A percentile compares a stretch with the other conserved stretches of the same genome.
These are phyloP conservation scores for Musca domestica DNA, from an alignment of 1,140 invertebrate genomes.

Conservation along the genomic window DNA sequence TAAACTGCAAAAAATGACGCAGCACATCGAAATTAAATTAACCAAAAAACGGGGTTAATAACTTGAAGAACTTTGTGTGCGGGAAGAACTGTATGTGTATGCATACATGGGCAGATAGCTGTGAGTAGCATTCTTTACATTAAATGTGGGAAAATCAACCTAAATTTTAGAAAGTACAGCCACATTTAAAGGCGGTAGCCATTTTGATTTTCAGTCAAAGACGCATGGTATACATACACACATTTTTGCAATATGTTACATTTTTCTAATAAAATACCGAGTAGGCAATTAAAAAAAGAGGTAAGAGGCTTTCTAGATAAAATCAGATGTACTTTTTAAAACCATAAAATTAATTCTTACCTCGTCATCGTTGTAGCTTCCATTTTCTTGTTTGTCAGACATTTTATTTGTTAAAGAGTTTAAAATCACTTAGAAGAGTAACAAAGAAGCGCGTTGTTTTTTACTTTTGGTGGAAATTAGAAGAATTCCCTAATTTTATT, in stretches of 20 bases:
- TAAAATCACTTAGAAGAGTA: too few species aligned
- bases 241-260: neutral
- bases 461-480: neutral
- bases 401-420: conserved; percentile 12
- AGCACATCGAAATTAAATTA: too few species aligned
- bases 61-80: too few species aligned
- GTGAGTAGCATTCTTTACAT: neutral
- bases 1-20: too few species aligned
- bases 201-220: conserved; percentile 17
- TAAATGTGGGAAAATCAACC: neutral
- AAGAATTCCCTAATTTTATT: neutral
- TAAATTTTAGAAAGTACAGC: neutral
- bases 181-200: conserved; percentile 9
- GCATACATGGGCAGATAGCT: too few species aligned
- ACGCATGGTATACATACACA: neutral
- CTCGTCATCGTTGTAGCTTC: conserved; percentile 26
- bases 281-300: too few species aligned
- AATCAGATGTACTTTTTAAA: too few species aligned
- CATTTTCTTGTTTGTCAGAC: conserved; percentile 22
- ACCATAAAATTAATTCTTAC: conserved; percentile 5
- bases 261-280: neutral
- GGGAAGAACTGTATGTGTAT: too few species aligned
- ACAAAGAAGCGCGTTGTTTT: too few species aligned
- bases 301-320: too few species aligned
- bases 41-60: too few species aligned